phyloP scores from a whole-genome alignment of 2,888 invertebrate genomes.

The Xanthia togata region DNA sequence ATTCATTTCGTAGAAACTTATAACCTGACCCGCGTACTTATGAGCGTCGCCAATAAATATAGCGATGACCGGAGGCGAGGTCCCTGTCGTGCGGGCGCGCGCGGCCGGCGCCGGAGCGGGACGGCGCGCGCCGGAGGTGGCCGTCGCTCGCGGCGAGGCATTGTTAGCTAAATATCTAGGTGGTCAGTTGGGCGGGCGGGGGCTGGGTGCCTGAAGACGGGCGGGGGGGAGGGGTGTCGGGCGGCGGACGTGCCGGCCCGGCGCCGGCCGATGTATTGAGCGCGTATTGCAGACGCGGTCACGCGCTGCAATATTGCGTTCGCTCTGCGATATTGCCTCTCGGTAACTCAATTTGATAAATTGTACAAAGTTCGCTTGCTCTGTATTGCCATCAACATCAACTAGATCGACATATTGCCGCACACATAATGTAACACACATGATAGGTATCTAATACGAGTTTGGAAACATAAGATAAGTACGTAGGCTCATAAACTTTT shows the following conservation, averaged over 20 bases:
- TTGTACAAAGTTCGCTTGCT: conserved; percentile 88
- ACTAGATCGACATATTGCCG: conserved; percentile 79
- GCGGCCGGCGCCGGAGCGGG: conserved; percentile 76
- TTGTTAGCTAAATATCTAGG: conserved; percentile 91
- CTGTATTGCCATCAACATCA: conserved; percentile 81
- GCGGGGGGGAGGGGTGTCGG: conserved; percentile 82
- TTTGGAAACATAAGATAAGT: not conserved
- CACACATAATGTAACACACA: conserved; percentile 55
- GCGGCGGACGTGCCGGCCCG: conserved; percentile 87
- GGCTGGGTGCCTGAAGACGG: conserved; percentile 79
- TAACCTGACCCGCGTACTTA: conserved; percentile 91
- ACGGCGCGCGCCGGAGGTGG: conserved; percentile 77
- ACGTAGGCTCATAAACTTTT: not conserved
- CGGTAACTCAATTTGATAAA: conserved; percentile 90
- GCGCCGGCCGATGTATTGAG: conserved; percentile 90
- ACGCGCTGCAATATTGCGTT: conserved; percentile 91
- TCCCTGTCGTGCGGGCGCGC: conserved; percentile 79
- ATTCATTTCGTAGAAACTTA: conserved; percentile 90
- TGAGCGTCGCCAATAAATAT: conserved; percentile 91
- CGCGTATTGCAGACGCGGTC: conserved; percentile 91
- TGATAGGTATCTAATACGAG: conserved; percentile 10
- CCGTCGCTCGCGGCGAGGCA: conserved; percentile 85
- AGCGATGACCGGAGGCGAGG: conserved; percentile 88
- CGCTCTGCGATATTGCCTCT: conserved; percentile 89
- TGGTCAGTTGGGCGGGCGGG: conserved; percentile 88